A percentile compares a stretch with the other conserved stretches of the same genome.
phyloP scores from a whole-genome alignment of 2,888 invertebrate species.

The Calliphora vomitoria region DNA sequence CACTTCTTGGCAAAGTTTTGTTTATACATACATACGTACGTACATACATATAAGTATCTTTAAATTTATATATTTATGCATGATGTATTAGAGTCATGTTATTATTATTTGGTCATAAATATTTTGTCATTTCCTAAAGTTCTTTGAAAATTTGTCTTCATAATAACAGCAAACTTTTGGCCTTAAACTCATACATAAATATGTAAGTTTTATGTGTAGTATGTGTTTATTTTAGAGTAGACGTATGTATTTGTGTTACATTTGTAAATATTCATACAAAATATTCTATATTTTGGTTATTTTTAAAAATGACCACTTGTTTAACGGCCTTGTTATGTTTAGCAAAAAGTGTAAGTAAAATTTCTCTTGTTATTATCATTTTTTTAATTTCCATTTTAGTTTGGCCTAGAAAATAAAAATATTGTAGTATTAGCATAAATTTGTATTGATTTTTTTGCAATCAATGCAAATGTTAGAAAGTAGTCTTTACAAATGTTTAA shows the following conservation, averaged over 20 bases:
- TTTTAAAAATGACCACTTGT: neutral
- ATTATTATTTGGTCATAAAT: constrained; percentile 57
- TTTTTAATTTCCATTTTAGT: too few relatives aligned
- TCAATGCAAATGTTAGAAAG: too few relatives aligned
- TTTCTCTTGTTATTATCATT: too few relatives aligned
- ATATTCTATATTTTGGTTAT: neutral
- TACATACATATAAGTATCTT: neutral
- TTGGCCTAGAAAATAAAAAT: too few relatives aligned
- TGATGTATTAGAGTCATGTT: neutral
- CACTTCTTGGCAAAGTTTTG: neutral
- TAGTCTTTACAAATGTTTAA: too few relatives aligned
- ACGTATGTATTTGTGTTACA: constrained; percentile 3
- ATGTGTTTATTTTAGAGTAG: neutral
- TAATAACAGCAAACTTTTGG: constrained; percentile 37
- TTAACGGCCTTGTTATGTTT: neutral
- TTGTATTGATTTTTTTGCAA: too few relatives aligned
- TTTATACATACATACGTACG: neutral
- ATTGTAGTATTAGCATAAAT: too few relatives aligned
- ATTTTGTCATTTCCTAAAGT: constrained; percentile 57
- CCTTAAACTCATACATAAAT: neutral
- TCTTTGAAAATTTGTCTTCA: constrained; percentile 42
- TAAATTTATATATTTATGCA: neutral
- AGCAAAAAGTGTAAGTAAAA: too few relatives aligned
- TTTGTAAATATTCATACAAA: neutral
- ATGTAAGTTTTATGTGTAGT: neutral